Base-by-base conservation (phyloP, 2,888 invertebrate genomes). In the Macrophya annulata region DNA sequence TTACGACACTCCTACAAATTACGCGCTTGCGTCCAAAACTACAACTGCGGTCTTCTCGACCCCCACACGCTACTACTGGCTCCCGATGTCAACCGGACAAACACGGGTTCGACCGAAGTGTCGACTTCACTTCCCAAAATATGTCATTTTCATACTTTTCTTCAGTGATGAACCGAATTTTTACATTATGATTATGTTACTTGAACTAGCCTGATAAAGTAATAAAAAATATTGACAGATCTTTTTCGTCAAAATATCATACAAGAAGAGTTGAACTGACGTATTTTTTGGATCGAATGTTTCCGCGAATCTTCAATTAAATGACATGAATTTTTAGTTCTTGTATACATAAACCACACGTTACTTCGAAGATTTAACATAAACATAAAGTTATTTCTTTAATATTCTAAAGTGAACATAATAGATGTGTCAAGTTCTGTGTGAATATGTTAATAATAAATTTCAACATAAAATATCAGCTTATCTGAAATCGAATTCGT, bases 71-170 rank as follows among this genome's bases (percentile, higher is more conserved):
- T 25, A 25, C 65, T 31, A 59, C 65, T 5, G 12, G 12, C 65
- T 65, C 65, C 65, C 65, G 25, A 65, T 25, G 65, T 25, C 25
- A 25, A 65, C 31, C 65, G 65, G 25, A 65, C 25, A 12, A 65
- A 31, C 65, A 65, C 65, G 65, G 65, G 31, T 65, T 65, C 12
- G 31, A 2, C 65, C 65, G 25, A 65, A 65, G 62, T 25, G 1
- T 62, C 25, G 31, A 62, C 62, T 62, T 62, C 25, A 62, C 25
- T 62, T 62, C n/a, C 25, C 62, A 62, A 62, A 62, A 62, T 62
- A 62, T 62, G 62, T 62, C 21, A 21, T n/a, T 62, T 62, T 62
- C 21, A 62, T 5, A 62, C 21, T 21, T 62, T 62, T 62, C 21
- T 21, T 62, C 62, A 21, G 17, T 21, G 25, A 21, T 21, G 25